These are phyloP conservation scores for Aporrectodea caliginosa DNA, from an alignment of 1,140 invertebrate genomes.

Conservation along the genomic window DNA sequence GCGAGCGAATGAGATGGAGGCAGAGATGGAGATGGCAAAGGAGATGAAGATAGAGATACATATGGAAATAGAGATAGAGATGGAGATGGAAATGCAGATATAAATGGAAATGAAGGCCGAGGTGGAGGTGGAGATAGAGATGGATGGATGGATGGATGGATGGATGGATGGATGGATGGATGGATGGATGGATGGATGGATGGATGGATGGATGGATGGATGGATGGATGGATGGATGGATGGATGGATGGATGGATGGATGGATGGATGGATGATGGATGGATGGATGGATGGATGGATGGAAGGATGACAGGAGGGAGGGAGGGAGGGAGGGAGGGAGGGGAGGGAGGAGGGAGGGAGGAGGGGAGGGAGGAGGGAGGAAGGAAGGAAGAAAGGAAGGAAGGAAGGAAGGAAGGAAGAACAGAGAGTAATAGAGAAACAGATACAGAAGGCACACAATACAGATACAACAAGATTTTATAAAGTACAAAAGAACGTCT, in stretches of 20 bases:
- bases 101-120: not conserved
- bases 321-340: not conserved
- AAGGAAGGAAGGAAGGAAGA: not conserved
- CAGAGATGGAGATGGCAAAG: too few relatives aligned
- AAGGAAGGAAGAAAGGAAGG: not conserved
- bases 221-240: constrained; percentile 17
- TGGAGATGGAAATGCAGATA: not conserved
- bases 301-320: not conserved
- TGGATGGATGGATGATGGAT: too few relatives aligned
- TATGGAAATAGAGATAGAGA: not conserved
- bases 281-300: not conserved
- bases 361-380: not conserved
- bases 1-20: constrained; percentile 4
- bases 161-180: constrained; percentile 22
- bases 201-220: constrained; percentile 26
- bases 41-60: not conserved
- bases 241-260: constrained; percentile 10
- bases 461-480: too few relatives aligned
- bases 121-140: not conserved
- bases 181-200: constrained; percentile 26
- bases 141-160: constrained; percentile 21
- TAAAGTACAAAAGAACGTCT: too few relatives aligned
- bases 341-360: not conserved
- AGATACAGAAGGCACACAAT: too few relatives aligned
- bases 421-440: too few relatives aligned